Percentiles rank a stretch among this genome's conserved stretches.
Evolutionary conservation across 2,888 invertebrate genomes (phyloP).

Genomic region (Cheilosia scutellata): DNA sequence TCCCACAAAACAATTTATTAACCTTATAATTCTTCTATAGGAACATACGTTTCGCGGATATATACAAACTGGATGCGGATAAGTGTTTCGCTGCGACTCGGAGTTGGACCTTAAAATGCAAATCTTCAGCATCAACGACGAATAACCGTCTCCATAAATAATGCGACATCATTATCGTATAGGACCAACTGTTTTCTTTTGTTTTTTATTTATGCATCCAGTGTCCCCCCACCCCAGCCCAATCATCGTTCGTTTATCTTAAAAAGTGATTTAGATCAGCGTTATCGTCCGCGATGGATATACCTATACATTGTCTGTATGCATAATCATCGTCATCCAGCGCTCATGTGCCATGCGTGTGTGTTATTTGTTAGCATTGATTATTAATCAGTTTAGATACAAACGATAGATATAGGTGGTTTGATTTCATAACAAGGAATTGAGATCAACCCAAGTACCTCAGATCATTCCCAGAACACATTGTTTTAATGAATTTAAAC

Average conservation of each 20-base stretch:
- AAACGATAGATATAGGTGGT: conserved; percentile 36
- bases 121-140: conserved; percentile 46
- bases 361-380: conserved; percentile 64
- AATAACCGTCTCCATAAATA: conserved; percentile 81
- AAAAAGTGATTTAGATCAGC: conserved; percentile 64
- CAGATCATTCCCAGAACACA: conserved; percentile 56
- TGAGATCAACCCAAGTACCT: conserved; percentile 30
- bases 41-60: not conserved
- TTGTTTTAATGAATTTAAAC: conserved; percentile 70
- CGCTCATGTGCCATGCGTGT: conserved; percentile 37
- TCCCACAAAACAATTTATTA: conserved; percentile 61
- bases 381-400: conserved; percentile 67
- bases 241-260: conserved; percentile 35
- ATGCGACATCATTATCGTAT: conserved; percentile 82
- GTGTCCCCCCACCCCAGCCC: not conserved
- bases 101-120: conserved; percentile 55
- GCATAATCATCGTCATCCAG: conserved; percentile 29
- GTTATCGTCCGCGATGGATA: conserved; percentile 49
- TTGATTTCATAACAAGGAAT: conserved; percentile 66
- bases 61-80: not conserved
- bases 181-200: conserved; percentile 48
- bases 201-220: conserved; percentile 25
- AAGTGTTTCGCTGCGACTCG: conserved; percentile 30
- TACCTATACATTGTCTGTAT: not conserved
- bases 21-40: conserved; percentile 50